Percentiles rank a stretch among this genome's conserved stretches.
phyloP scores from a whole-genome alignment of 1,140 invertebrate genomes.

The Lordiphosa stackelbergi region DNA sequence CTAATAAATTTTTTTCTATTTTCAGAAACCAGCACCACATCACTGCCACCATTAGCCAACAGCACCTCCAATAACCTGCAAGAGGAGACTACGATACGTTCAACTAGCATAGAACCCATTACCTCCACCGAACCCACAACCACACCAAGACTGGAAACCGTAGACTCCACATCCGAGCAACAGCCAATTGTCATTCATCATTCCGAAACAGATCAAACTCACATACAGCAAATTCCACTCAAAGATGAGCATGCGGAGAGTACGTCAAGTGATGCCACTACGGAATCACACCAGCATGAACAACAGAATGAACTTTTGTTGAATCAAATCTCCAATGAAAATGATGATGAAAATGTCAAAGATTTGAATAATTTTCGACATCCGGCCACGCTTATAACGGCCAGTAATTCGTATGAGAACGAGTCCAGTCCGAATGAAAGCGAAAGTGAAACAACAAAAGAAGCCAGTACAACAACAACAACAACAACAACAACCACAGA shows the following conservation, averaged over 20 bases:
- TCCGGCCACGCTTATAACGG: constrained; percentile 72
- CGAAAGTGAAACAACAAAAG: constrained; percentile 59
- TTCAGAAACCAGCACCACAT: constrained; percentile 39
- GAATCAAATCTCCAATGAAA: constrained; percentile 68
- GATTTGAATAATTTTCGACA: constrained; percentile 75
- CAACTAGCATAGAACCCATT: constrained; percentile 71
- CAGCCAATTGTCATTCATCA: constrained; percentile 18
- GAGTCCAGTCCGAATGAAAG: constrained; percentile 40
- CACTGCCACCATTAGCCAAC: background rate
- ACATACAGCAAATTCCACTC: constrained; percentile 61
- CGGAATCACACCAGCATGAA: constrained; percentile 34
- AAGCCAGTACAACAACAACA: constrained; percentile 23
- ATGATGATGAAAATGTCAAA: constrained; percentile 60
- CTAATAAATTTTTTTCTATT: background rate
- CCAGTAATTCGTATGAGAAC: constrained; percentile 67
- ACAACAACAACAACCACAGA: constrained; percentile 18
- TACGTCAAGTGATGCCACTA: constrained; percentile 37
- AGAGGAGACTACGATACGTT: constrained; percentile 44
- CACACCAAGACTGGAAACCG: constrained; percentile 48
- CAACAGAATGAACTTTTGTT: constrained; percentile 51
- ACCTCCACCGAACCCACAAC: constrained; percentile 72
- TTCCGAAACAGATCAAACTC: constrained; percentile 41
- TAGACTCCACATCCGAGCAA: constrained; percentile 13
- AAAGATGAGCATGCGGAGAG: constrained; percentile 59
- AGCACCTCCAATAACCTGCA: background rate